Evolutionary conservation across 2,113 vertebrate genomes (phyloP).

Genomic region (Carassius auratus): DNA sequence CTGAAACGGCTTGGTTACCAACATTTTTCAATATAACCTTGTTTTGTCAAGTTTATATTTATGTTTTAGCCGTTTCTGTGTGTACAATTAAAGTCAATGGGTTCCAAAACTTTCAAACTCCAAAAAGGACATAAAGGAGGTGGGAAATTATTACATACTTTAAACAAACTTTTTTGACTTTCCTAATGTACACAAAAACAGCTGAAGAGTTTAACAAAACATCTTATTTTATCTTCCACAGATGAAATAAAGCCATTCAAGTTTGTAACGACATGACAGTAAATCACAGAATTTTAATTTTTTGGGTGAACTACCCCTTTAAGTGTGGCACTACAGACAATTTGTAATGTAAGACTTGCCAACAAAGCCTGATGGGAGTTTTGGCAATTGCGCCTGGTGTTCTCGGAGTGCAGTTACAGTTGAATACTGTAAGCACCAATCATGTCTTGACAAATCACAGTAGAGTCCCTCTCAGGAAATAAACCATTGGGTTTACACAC

Average conservation of each 20-base stretch:
- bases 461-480: slow-evolving; percentile 62
- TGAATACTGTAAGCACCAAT: slow-evolving; percentile 61
- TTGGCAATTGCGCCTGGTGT: background rate
- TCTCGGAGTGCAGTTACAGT: slow-evolving; percentile 47
- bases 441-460: slow-evolving; percentile 48
- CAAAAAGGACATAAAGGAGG: too few relatives aligned
- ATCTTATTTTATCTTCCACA: background rate
- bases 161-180: background rate
- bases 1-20: too few relatives aligned
- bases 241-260: background rate
- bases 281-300: background rate
- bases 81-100: background rate
- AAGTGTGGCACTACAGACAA: background rate
- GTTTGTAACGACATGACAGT: background rate
- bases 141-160: too few relatives aligned
- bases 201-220: background rate
- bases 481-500: slow-evolving; percentile 45
- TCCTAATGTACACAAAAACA: background rate
- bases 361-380: background rate
- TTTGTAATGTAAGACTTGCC: background rate
- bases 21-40: background rate
- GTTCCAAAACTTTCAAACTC: too few relatives aligned
- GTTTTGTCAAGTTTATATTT: background rate
- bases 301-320: background rate
- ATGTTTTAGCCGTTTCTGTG: background rate